Evolutionary conservation across 2,888 invertebrate species (phyloP).

Genomic region (Salpingus planirostris): DNA sequence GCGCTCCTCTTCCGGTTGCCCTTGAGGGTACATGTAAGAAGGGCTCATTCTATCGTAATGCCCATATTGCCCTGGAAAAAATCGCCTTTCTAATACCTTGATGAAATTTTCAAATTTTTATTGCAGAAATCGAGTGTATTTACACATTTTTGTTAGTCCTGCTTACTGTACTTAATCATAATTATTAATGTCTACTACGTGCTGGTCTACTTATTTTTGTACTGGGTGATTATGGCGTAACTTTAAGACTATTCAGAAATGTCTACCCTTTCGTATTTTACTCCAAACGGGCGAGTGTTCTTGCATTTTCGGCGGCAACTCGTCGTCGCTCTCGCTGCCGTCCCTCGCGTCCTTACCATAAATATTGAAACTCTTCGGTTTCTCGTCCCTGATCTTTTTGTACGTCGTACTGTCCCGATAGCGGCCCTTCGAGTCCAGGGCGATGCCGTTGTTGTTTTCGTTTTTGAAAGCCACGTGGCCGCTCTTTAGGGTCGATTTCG

Average conservation of each 20-base stretch:
- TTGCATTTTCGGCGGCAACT: slow-evolving; percentile 28
- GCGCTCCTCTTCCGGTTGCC: slow-evolving; percentile 35
- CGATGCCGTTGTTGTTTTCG: slow-evolving; percentile 6
- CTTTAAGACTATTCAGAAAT: too few relatives aligned
- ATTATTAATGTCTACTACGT: too few relatives aligned
- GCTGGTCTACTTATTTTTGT: too few relatives aligned
- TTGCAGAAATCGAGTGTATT: too few relatives aligned
- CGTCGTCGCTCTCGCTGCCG: slow-evolving; percentile 28
- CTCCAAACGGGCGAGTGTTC: slow-evolving; percentile 41
- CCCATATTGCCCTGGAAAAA: slow-evolving; percentile 44
- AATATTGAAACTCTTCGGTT: slow-evolving; percentile 30
- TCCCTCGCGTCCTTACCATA: slow-evolving; percentile 33
- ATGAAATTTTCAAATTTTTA: too few relatives aligned
- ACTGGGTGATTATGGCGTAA: too few relatives aligned
- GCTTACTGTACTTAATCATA: too few relatives aligned
- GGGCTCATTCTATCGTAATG: slow-evolving; percentile 43
- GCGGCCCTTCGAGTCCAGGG: slow-evolving; percentile 17
- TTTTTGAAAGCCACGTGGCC: neutral
- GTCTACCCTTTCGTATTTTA: slow-evolving; percentile 38
- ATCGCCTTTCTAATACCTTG: too few relatives aligned
- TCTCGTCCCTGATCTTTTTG: slow-evolving; percentile 26
- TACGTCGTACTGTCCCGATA: slow-evolving; percentile 22
- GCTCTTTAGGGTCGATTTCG: neutral
- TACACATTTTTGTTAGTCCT: too few relatives aligned
- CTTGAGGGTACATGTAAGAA: slow-evolving; percentile 37